Evolutionary conservation across 1,140 invertebrate genomes (phyloP), one percentile per base, ranked within the genome.

Genomic region (Oryzaephilus surinamensis): DNA sequence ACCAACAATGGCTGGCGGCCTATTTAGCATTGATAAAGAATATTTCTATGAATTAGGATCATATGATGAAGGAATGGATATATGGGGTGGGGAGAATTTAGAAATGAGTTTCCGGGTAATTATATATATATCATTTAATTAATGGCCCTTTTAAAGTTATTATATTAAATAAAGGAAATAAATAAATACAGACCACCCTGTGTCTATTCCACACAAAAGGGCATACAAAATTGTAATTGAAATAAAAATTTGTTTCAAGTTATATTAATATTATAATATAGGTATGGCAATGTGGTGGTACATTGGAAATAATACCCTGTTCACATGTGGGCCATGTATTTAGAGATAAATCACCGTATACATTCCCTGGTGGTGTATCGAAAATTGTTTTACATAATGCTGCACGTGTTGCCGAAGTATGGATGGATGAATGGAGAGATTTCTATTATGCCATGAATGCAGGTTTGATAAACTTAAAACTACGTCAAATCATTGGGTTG

Each of bases 31-130:
- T 43, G 91, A 97, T 60, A 80, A 83, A 57, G 84, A 96, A 7
- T 98, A 96, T 66, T 99, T 99, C 70, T 91, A 95, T 62, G 83
- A 95, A 70, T 74, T 99, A 38, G 96, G 96, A 11, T 83, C 89
- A 16, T 99, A 99, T 61, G 96, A 99, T 64, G 81, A 94, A 65
- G 93, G 94, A 50, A 98, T 99, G 95, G 93, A 98, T 60, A 97
- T 99, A 49, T 99, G 95, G 96, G 96, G 95, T 18, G 96, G 94
- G 39, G 95, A 99, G 67, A 99, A 99, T 71, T 73, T 99, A 20
- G 96, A 99, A 72, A 96, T 99, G 86, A 96, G 92, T 45, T 98
- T 98, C 65, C 75, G 94, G 77, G 94, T 97, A 79, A 79, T 38
- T 32, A 11, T 17, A 10, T 2, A 15, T 13, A 20, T 10, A 10